Evolutionary conservation across 2,797 vertebrate species (phyloP).

Genomic region (Cirrhinus molitorella): DNA sequence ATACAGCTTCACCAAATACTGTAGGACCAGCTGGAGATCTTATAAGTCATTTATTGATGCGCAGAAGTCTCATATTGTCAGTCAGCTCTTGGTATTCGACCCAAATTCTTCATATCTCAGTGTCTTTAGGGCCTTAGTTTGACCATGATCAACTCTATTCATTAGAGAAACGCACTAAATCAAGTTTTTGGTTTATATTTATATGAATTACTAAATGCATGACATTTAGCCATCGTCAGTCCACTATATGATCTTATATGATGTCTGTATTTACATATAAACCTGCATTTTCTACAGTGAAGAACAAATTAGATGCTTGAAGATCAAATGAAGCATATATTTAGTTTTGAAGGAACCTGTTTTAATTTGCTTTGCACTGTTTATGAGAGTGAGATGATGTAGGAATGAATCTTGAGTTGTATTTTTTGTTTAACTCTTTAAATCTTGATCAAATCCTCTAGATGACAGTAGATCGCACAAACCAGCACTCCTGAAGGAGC

Average conservation of each 20-base stretch:
- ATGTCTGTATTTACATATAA: not conserved
- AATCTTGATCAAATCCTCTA: not conserved
- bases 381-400: not conserved
- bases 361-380: not conserved
- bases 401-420: not conserved
- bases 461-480: not conserved
- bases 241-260: not conserved
- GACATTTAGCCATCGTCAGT: not conserved
- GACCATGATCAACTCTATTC: not conserved
- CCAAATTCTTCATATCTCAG: not conserved
- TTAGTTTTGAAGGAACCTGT: not conserved
- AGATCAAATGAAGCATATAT: conserved; percentile 3
- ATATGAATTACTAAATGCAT: not conserved
- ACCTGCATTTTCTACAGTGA: not conserved
- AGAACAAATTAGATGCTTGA: not conserved
- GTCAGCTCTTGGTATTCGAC: too few relatives aligned
- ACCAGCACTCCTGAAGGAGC: not conserved
- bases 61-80: not conserved
- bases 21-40: not conserved
- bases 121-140: not conserved
- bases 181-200: not conserved
- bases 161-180: not conserved
- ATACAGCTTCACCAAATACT: conserved; percentile 17
- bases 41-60: not conserved
- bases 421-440: not conserved